Evolutionary conservation across 2,888 invertebrate species (phyloP).

Genomic region (Hypsopygia costalis): DNA sequence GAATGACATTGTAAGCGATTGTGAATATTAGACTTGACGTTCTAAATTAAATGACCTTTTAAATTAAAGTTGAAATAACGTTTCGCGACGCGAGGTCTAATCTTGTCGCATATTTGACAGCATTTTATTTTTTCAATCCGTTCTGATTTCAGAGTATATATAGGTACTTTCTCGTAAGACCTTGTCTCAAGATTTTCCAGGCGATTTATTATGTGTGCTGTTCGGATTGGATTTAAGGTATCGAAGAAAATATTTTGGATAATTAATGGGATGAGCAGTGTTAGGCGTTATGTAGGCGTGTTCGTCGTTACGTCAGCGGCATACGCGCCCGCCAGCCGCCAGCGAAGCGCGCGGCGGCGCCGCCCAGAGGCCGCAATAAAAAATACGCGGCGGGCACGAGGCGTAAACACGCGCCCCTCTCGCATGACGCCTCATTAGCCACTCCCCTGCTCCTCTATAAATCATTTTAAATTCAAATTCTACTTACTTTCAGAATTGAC

Average conservation of each 20-base stretch:
- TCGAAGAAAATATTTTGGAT: conserved; percentile 31
- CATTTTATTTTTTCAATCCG: no score
- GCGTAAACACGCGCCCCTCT: conserved; percentile 75
- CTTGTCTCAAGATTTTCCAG: no score
- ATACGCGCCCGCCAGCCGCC: conserved; percentile 23
- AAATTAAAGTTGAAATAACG: no score
- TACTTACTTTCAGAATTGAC: conserved; percentile 77
- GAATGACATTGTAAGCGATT: no score
- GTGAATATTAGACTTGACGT: no score
- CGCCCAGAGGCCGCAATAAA: conserved; percentile 59
- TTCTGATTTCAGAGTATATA: no score
- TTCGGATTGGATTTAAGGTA: no score
- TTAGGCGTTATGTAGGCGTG: conserved; percentile 38
- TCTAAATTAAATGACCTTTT: no score
- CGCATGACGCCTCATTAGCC: conserved; percentile 78
- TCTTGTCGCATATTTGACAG: no score
- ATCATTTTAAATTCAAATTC: conserved; percentile 80
- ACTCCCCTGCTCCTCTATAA: conserved; percentile 75
- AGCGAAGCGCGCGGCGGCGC: conserved; percentile 34
- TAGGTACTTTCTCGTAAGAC: no score
- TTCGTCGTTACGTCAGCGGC: conserved; percentile 44
- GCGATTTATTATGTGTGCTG: no score
- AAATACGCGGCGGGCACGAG: conserved; percentile 49
- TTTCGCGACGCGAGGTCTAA: no score
- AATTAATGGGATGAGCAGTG: conserved; percentile 31